A percentile compares a stretch with the other conserved stretches of the same genome.
These are phyloP conservation scores for Orchestia grillus DNA, from an alignment of 1,140 invertebrate species.

Conservation along the genomic window DNA sequence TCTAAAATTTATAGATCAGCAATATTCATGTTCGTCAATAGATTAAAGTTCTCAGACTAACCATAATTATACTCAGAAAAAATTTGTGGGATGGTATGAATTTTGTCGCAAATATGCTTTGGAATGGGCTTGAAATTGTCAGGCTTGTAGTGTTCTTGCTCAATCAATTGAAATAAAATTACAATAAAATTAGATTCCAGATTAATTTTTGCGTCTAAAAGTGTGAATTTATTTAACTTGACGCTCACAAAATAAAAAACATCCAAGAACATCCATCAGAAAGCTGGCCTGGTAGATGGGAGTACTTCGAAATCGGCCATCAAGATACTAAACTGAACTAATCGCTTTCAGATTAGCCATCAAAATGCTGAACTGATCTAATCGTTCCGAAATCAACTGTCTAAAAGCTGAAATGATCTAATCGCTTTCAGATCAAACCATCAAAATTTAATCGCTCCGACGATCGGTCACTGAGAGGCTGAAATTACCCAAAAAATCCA, in stretches of 20 bases:
- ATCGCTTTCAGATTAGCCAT: background rate
- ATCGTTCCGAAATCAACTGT: too few relatives aligned
- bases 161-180: background rate
- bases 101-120: too few relatives aligned
- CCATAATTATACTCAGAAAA: too few relatives aligned
- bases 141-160: background rate
- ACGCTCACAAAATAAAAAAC: background rate
- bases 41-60: too few relatives aligned
- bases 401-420: too few relatives aligned
- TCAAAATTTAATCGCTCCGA: background rate
- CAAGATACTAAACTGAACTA: background rate
- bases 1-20: too few relatives aligned
- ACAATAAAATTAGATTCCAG: too few relatives aligned
- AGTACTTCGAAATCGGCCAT: background rate
- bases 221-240: background rate
- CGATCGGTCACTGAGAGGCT: background rate
- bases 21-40: too few relatives aligned
- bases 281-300: background rate
- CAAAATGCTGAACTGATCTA: background rate
- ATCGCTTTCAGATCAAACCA: background rate
- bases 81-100: too few relatives aligned
- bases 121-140: too few relatives aligned
- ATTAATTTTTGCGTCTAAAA: too few relatives aligned
- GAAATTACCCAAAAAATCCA: background rate
- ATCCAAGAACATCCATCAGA: background rate